phyloP scores from a whole-genome alignment of 1,140 invertebrate genomes.

The Riptortus pedestris region DNA sequence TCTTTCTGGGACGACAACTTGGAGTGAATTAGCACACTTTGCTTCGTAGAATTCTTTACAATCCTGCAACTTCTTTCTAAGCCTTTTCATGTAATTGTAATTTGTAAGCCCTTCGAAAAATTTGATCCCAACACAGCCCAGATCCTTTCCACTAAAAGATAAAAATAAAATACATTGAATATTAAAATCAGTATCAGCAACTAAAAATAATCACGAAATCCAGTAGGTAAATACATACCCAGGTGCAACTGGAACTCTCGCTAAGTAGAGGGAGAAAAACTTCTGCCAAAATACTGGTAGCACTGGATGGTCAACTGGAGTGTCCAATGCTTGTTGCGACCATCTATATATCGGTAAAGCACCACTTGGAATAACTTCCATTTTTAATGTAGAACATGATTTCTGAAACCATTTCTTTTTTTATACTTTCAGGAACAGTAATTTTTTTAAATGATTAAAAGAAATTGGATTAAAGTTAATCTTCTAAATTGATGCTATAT shows the following conservation, averaged over 20 bases:
- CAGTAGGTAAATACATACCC: no score
- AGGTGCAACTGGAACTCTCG: slow-evolving; percentile 41
- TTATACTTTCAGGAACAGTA: not conserved
- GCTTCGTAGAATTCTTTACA: slow-evolving; percentile 49
- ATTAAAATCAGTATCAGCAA: not conserved
- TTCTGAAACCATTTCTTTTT: slow-evolving; percentile 40
- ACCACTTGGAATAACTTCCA: slow-evolving; percentile 44
- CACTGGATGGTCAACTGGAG: slow-evolving; percentile 57
- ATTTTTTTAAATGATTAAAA: no score
- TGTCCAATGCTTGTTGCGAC: slow-evolving; percentile 64
- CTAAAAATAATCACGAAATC: not conserved
- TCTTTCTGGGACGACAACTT: slow-evolving; percentile 22
- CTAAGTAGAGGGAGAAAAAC: slow-evolving; percentile 65
- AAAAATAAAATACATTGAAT: not conserved
- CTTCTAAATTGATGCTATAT: no score
- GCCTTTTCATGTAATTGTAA: slow-evolving; percentile 55
- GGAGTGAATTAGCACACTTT: slow-evolving; percentile 35
- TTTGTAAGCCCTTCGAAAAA: slow-evolving; percentile 67
- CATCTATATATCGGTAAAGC: slow-evolving; percentile 64
- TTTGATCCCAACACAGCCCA: slow-evolving; percentile 56
- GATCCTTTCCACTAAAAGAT: slow-evolving; percentile 37
- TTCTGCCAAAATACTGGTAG: slow-evolving; percentile 66
- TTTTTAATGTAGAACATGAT: slow-evolving; percentile 49
- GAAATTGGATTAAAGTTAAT: no score
- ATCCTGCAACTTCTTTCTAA: slow-evolving; percentile 59